These are phyloP conservation scores for Ptychodera flava DNA, from an alignment of 35 echinoderm and acorn worm species.

Conservation along the genomic window DNA sequence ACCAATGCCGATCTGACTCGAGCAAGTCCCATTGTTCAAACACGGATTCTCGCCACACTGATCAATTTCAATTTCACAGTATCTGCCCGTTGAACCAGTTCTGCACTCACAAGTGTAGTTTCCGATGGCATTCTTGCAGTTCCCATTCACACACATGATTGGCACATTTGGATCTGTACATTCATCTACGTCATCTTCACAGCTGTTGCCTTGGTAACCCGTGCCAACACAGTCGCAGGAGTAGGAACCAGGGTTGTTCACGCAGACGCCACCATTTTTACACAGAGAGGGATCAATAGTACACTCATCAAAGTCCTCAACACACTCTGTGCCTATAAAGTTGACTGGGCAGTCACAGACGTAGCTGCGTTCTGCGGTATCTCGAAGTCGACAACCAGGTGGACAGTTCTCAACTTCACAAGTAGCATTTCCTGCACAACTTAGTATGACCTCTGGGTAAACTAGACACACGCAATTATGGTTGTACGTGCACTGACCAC, in stretches of 20 bases:
- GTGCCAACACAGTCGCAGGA: conserved; percentile 47
- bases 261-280: conserved; percentile 42
- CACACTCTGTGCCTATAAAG: conserved; percentile 52
- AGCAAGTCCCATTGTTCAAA: conserved; percentile 46
- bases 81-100: conserved; percentile 30
- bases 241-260: conserved; percentile 35
- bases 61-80: conserved; percentile 38
- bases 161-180: conserved; percentile 26
- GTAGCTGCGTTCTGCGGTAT: conserved; percentile 6
- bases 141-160: conserved; percentile 48
- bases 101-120: conserved; percentile 50
- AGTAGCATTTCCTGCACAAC: conserved; percentile 46
- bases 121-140: conserved; percentile 64
- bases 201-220: conserved; percentile 57
- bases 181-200: conserved; percentile 69
- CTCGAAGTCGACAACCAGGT: conserved; percentile 19
- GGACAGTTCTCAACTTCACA: conserved; percentile 52
- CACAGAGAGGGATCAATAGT: conserved; percentile 7
- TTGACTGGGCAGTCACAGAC: conserved; percentile 53
- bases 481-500: conserved; percentile 56
- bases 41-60: conserved; percentile 42
- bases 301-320: conserved; percentile 58
- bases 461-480: conserved; percentile 54
- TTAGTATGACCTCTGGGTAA: conserved; percentile 15
- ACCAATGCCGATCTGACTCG: conserved; percentile 31